phyloP scores from a whole-genome alignment of 2,888 invertebrate species.

The Leptinotarsa haldemani region DNA sequence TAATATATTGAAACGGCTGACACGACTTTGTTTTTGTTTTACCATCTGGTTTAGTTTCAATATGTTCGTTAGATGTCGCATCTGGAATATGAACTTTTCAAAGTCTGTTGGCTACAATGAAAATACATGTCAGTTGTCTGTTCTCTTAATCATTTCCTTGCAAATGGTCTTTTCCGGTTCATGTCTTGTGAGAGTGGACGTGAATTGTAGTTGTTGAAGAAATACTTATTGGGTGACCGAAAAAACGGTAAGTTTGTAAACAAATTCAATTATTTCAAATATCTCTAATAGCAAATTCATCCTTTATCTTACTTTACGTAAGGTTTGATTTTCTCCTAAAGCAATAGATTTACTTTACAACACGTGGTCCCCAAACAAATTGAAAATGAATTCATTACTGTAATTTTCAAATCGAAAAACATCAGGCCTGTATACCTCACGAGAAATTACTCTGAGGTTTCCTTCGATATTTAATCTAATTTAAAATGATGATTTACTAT shows the following conservation, averaged over 20 bases:
- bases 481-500: slow-evolving; percentile 54
- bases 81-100: too few relatives aligned
- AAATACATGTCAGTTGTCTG: slow-evolving; percentile 35
- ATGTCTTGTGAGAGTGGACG: slow-evolving; percentile 59
- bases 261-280: background rate
- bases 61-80: too few relatives aligned
- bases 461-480: too few relatives aligned
- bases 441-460: too few relatives aligned
- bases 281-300: background rate
- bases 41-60: too few relatives aligned
- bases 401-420: too few relatives aligned
- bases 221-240: slow-evolving; percentile 25
- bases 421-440: too few relatives aligned
- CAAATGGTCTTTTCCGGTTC: slow-evolving; percentile 67
- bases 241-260: slow-evolving; percentile 29
- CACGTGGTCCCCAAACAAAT: slow-evolving; percentile 18
- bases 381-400: background rate
- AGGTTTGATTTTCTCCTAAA: background rate
- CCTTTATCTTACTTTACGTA: background rate
- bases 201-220: slow-evolving; percentile 48
- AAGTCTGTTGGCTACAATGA: slow-evolving; percentile 27
- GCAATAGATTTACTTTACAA: background rate
- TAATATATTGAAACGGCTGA: too few relatives aligned
- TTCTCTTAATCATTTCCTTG: background rate
- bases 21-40: too few relatives aligned